Conservation (phyloP, 2,888 invertebrate species). For the Hydrotaea diabolus region DNA sequence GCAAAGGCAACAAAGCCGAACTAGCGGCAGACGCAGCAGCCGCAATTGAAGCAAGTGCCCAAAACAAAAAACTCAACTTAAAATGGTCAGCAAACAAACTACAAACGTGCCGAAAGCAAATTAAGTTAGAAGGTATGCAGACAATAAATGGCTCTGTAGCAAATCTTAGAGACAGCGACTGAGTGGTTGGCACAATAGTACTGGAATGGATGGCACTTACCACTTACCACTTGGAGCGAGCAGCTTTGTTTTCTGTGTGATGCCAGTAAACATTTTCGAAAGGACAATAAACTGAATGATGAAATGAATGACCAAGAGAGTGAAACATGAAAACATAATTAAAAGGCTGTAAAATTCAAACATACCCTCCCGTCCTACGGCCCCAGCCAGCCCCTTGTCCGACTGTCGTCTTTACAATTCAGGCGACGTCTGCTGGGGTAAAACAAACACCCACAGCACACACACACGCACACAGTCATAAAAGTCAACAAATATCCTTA, state of each 20-base stretch:
- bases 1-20: neutral
- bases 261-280: conserved; percentile 29
- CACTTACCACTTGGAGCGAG: too few species aligned
- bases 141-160: neutral
- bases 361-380: too few species aligned
- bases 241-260: neutral
- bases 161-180: neutral
- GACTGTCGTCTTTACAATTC: too few species aligned
- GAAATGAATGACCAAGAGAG: conserved; percentile 33
- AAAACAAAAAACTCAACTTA: neutral
- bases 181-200: neutral
- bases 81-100: neutral
- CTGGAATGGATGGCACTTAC: conserved; percentile 13
- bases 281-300: conserved; percentile 52
- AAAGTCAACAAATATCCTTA: conserved; percentile 37
- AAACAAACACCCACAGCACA: too few species aligned
- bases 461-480: neutral
- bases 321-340: conserved; percentile 61
- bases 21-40: conserved; percentile 19
- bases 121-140: neutral
- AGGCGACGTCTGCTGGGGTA: too few species aligned
- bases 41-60: conserved; percentile 49
- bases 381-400: neutral
- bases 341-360: conserved; percentile 57
- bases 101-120: neutral